Percentiles rank a stretch among this genome's conserved stretches.
phyloP scores from a whole-genome alignment of 2,888 invertebrate genomes.

The Aquatica leii region DNA sequence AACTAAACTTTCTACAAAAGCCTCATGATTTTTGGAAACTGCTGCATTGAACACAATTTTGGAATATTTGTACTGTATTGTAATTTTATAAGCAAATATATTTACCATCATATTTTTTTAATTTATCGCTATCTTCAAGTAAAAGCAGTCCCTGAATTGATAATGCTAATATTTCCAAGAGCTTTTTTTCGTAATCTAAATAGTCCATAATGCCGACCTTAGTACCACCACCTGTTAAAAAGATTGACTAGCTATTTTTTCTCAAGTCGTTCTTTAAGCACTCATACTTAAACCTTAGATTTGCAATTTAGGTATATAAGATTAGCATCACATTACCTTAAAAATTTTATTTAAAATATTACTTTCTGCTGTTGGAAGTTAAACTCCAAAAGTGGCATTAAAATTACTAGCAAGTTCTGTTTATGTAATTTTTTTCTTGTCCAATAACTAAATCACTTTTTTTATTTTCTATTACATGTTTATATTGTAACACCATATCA shows the following conservation, averaged over 20 bases:
- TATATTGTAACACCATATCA: not conserved
- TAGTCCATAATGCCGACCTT: not conserved
- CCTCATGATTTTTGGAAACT: too few relatives aligned
- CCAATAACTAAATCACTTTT: too few relatives aligned
- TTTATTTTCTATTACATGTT: constrained; percentile 10
- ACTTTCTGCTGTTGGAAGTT: not conserved
- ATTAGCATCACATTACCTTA: too few relatives aligned
- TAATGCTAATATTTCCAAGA: not conserved
- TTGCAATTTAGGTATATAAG: too few relatives aligned
- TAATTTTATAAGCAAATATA: too few relatives aligned
- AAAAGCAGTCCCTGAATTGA: too few relatives aligned
- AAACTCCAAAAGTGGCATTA: not conserved
- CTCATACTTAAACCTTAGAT: constrained; percentile 1
- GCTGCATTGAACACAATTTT: too few relatives aligned
- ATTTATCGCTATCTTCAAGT: too few relatives aligned
- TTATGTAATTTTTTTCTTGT: not conserved
- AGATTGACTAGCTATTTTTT: not conserved
- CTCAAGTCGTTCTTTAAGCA: not conserved
- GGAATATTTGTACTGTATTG: too few relatives aligned
- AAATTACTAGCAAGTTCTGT: not conserved
- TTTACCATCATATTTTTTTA: too few relatives aligned
- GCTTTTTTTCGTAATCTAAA: not conserved
- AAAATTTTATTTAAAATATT: not conserved
- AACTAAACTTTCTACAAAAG: too few relatives aligned
- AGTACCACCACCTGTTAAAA: not conserved